Conservation (phyloP, 2,113 vertebrate genomes). For the Phasianus colchicus region DNA sequence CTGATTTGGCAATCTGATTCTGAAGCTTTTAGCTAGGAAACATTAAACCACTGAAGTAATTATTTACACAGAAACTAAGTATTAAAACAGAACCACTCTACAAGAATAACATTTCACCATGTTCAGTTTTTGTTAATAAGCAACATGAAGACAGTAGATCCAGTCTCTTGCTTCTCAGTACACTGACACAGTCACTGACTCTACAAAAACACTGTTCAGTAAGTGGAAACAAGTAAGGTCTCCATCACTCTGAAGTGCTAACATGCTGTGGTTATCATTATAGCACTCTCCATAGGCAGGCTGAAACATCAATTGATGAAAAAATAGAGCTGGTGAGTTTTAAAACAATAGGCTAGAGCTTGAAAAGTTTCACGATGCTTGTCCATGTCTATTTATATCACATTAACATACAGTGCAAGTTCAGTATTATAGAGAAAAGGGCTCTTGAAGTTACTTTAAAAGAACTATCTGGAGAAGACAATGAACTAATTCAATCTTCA, state of each 20-base stretch:
- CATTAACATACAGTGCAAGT: not conserved
- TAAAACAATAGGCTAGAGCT: not conserved
- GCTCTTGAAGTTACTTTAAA: not conserved
- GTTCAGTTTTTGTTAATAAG: constrained; percentile 43
- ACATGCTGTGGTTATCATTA: not conserved
- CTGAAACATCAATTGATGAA: not conserved
- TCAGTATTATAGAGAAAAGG: not conserved
- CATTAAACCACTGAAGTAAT: constrained; percentile 58
- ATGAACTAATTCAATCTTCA: not conserved
- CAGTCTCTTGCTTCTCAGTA: not conserved
- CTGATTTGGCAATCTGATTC: not conserved
- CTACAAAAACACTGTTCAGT: not conserved
- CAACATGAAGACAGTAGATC: not conserved
- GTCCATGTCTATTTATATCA: not conserved
- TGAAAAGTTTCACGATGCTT: not conserved
- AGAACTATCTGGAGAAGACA: not conserved
- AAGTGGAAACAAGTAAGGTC: not conserved
- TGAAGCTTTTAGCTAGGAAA: constrained; percentile 27
- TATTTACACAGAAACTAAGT: constrained; percentile 33
- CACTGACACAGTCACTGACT: not conserved
- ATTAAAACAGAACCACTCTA: constrained; percentile 39
- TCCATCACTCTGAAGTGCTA: not conserved
- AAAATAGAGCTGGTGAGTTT: not conserved
- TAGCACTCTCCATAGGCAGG: not conserved
- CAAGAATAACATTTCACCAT: constrained; percentile 12